A percentile compares a stretch with the other conserved stretches of the same genome.
Conservation (phyloP, 2,888 invertebrate species). For the Bombylius major region DNA sequence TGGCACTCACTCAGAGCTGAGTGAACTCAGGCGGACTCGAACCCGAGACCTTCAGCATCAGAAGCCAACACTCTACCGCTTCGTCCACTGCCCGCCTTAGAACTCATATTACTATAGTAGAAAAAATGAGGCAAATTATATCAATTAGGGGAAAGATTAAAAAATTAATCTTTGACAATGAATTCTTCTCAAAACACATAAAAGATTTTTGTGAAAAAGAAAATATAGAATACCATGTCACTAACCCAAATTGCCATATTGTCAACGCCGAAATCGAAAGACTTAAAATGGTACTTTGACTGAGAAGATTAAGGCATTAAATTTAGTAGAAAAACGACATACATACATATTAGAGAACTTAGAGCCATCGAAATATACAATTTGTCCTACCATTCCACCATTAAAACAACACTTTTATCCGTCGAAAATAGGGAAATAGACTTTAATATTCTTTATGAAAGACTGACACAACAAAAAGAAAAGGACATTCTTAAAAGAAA, state of each 20-base stretch:
- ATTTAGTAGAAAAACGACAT: conserved; percentile 3
- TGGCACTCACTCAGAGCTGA: too few species aligned
- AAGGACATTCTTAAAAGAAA: not conserved
- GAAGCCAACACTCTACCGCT: too few species aligned
- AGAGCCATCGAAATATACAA: not conserved
- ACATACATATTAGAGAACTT: not conserved
- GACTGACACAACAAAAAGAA: not conserved
- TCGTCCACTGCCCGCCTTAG: too few species aligned
- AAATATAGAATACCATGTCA: not conserved
- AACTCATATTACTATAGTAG: not conserved
- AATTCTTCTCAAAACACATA: too few species aligned
- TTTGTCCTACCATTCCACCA: not conserved
- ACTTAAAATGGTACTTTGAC: conserved; percentile 1
- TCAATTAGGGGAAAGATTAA: too few species aligned
- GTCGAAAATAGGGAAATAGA: not conserved
- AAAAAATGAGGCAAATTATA: not conserved
- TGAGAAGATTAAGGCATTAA: not conserved
- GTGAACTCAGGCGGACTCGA: too few species aligned
- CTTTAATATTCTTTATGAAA: not conserved
- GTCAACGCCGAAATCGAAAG: not conserved
- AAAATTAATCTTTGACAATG: not conserved
- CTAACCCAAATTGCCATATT: not conserved
- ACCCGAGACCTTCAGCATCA: too few species aligned
- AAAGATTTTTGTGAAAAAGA: not conserved
- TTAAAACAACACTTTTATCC: not conserved